A percentile compares a stretch with the other conserved stretches of the same genome.
Conservation (phyloP, 2,797 vertebrate genomes). For the Acanthiza pusilla region DNA sequence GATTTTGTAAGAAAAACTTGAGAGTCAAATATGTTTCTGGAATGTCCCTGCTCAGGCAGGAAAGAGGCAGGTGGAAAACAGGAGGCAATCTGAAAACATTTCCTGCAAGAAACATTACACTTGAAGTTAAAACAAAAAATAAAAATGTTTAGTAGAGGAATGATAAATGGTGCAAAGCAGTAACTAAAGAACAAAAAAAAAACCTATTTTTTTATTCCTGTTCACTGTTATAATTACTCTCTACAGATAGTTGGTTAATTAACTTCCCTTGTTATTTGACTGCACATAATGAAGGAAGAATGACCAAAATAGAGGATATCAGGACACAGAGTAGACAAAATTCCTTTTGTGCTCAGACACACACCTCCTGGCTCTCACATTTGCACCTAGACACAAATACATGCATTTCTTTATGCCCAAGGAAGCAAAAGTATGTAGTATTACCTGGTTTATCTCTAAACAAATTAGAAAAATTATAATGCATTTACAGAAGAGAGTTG, state of each 20-base stretch:
- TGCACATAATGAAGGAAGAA: neutral
- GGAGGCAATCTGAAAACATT: neutral
- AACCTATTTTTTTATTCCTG: neutral
- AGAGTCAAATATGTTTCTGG: neutral
- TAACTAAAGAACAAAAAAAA: neutral
- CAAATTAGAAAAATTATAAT: neutral
- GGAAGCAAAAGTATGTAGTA: neutral
- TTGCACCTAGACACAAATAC: neutral
- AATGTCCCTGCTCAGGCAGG: neutral
- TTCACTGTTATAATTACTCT: neutral
- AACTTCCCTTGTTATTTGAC: neutral
- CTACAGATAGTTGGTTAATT: neutral
- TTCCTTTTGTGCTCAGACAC: neutral
- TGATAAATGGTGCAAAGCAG: neutral
- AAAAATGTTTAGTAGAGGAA: neutral
- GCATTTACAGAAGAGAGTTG: neutral
- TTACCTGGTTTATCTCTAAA: neutral
- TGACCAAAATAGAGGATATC: neutral
- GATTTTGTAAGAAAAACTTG: neutral
- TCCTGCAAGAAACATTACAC: neutral
- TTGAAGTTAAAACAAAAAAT: neutral
- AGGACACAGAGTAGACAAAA: neutral
- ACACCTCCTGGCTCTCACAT: accelerated
- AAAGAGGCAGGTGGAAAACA: neutral
- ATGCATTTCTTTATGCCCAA: neutral